Conservation (phyloP, 2,113 vertebrate species). For the Garra rufa region DNA sequence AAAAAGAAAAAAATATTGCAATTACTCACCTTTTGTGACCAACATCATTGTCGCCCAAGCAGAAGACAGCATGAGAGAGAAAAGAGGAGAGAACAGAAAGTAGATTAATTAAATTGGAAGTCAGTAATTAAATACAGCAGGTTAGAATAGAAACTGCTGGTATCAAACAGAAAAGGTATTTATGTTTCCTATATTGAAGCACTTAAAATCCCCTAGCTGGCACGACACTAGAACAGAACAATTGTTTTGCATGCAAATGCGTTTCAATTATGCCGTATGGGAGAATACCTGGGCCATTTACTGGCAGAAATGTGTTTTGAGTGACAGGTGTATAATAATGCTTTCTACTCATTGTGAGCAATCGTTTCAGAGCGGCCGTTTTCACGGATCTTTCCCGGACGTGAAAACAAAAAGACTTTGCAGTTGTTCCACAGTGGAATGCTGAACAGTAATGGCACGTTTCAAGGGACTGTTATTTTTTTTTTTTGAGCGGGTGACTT, state of each 20-base stretch:
- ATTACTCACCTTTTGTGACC: slow-evolving; percentile 28
- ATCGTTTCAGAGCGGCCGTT: background rate
- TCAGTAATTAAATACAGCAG: slow-evolving; percentile 16
- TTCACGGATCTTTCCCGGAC: background rate
- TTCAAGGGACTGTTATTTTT: background rate
- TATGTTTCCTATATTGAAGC: slow-evolving; percentile 11
- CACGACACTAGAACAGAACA: background rate
- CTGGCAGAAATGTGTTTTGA: slow-evolving; percentile 30
- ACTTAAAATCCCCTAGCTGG: slow-evolving; percentile 18
- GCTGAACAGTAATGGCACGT: background rate
- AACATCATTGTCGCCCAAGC: slow-evolving; percentile 6
- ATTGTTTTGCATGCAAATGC: slow-evolving; percentile 8
- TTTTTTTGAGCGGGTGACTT: background rate
- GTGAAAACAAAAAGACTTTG: background rate
- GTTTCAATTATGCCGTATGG: slow-evolving; percentile 33
- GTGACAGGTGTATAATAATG: slow-evolving; percentile 11
- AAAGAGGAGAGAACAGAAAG: slow-evolving; percentile 4
- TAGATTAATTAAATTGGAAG: slow-evolving; percentile 4
- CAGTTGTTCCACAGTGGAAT: background rate
- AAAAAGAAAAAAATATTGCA: background rate
- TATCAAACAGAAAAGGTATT: slow-evolving; percentile 13
- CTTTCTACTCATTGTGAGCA: slow-evolving; percentile 15
- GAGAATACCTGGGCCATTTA: slow-evolving; percentile 27
- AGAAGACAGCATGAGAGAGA: background rate
- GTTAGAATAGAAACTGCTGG: background rate